Evolutionary conservation across 1,140 invertebrate species (phyloP).

Genomic region (Trichoplusia ni): DNA sequence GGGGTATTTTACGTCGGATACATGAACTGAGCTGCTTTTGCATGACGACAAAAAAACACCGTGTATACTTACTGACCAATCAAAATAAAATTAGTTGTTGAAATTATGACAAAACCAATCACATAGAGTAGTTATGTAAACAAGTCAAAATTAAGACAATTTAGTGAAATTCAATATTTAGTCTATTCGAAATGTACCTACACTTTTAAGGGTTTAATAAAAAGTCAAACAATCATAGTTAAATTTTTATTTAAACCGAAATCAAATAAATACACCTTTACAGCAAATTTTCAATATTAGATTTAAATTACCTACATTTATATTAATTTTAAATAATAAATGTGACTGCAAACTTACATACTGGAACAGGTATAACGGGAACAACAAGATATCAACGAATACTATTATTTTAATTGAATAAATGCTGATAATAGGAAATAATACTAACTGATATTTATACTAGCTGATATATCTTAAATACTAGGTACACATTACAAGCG

Average conservation of each 20-base stretch:
- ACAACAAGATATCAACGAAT: neutral
- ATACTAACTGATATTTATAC: constrained; percentile 1
- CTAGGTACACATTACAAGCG: constrained; percentile 27
- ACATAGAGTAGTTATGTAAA: too few relatives aligned
- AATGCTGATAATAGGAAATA: constrained; percentile 10
- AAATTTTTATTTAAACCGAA: constrained; percentile 74
- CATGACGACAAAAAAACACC: too few relatives aligned
- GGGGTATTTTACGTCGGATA: too few relatives aligned
- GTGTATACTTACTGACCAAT: too few relatives aligned
- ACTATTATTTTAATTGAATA: too few relatives aligned
- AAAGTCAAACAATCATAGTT: constrained; percentile 14
- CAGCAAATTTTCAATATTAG: constrained; percentile 70
- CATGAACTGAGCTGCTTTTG: too few relatives aligned
- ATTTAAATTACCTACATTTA: constrained; percentile 65
- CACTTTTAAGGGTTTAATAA: neutral
- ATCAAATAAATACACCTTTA: constrained; percentile 75
- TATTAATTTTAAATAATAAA: constrained; percentile 71
- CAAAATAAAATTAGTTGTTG: too few relatives aligned
- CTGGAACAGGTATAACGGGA: constrained; percentile 2
- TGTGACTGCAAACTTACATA: constrained; percentile 72
- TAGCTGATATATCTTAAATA: constrained; percentile 7
- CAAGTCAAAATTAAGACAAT: too few relatives aligned
- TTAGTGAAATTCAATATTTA: too few relatives aligned
- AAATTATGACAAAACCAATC: too few relatives aligned
- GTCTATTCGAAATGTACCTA: too few relatives aligned